These are phyloP conservation scores for Camponotus floridanus DNA, from an alignment of 1,140 invertebrate species.

Conservation along the genomic window DNA sequence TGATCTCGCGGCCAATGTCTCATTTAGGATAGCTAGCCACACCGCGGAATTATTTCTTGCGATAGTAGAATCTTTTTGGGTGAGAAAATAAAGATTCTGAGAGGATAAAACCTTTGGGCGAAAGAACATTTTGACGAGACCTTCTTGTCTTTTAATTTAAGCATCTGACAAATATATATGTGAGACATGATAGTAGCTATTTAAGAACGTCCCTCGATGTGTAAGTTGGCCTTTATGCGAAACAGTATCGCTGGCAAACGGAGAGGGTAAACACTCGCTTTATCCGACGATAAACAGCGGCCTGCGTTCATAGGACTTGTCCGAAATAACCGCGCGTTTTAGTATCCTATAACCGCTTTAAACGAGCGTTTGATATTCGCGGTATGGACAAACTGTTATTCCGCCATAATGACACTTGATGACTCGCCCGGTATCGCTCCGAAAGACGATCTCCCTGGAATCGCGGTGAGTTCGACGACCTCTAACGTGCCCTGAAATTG, in stretches of 20 bases:
- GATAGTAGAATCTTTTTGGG: background rate
- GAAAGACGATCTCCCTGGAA: conserved; percentile 33
- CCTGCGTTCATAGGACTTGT: conserved; percentile 14
- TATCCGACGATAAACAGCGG: conserved; percentile 25
- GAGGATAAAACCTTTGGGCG: background rate
- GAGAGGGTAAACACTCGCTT: conserved; percentile 16
- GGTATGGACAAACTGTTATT: conserved; percentile 49
- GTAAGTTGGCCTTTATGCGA: conserved; percentile 17
- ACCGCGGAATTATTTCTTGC: background rate
- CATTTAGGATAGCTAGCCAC: background rate
- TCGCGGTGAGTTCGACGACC: conserved; percentile 35
- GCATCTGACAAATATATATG: background rate
- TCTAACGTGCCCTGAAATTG: conserved; percentile 52
- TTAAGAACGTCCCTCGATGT: conserved; percentile 3
- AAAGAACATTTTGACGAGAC: background rate
- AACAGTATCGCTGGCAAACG: conserved; percentile 3
- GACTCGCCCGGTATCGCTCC: conserved; percentile 46
- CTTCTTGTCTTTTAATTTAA: background rate
- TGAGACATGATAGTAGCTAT: background rate
- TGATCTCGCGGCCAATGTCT: conserved; percentile 13
- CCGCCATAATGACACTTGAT: conserved; percentile 62
- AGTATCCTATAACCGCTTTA: conserved; percentile 34
- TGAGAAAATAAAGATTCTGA: background rate
- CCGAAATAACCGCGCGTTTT: conserved; percentile 38
- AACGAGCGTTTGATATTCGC: conserved; percentile 45